These are phyloP conservation scores for Notechis scutatus DNA, from an alignment of 2,113 vertebrate species.

Conservation along the genomic window DNA sequence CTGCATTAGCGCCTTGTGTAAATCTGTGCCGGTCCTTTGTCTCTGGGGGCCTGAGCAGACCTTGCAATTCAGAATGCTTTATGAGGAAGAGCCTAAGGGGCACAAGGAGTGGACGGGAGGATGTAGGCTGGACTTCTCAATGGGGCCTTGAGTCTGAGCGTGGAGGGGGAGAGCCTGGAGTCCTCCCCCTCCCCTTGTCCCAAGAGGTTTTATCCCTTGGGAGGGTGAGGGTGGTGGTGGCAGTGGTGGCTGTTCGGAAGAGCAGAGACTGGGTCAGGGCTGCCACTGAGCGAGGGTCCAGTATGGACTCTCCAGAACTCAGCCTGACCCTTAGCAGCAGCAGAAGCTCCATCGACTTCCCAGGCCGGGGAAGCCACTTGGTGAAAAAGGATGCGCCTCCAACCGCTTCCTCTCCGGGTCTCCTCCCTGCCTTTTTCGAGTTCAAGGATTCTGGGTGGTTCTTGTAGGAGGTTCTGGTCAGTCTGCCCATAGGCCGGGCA, in stretches of 20 bases:
- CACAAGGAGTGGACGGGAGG: neutral
- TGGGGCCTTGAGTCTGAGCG: neutral
- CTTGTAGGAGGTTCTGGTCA: neutral
- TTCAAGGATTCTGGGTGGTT: neutral
- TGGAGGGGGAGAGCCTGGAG: neutral
- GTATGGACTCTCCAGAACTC: neutral
- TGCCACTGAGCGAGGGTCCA: neutral
- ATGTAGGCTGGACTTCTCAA: constrained; percentile 25
- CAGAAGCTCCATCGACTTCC: neutral
- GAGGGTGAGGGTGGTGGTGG: neutral
- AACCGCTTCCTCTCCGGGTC: neutral
- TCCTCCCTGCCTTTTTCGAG: neutral
- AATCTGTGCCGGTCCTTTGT: constrained; percentile 85
- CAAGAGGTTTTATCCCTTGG: neutral
- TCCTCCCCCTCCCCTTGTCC: neutral
- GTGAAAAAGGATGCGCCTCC: neutral
- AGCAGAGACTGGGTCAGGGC: neutral
- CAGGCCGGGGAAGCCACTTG: neutral
- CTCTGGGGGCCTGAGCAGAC: constrained; percentile 69
- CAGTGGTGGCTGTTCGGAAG: neutral
- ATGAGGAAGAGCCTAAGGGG: constrained; percentile 65
- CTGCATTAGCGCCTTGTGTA: constrained; percentile 86
- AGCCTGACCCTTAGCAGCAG: neutral
- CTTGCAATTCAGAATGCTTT: constrained; percentile 62
- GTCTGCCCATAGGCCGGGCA: neutral